Evolutionary conservation across 1,140 invertebrate species (phyloP).

Genomic region (Belonocnema kinseyi): DNA sequence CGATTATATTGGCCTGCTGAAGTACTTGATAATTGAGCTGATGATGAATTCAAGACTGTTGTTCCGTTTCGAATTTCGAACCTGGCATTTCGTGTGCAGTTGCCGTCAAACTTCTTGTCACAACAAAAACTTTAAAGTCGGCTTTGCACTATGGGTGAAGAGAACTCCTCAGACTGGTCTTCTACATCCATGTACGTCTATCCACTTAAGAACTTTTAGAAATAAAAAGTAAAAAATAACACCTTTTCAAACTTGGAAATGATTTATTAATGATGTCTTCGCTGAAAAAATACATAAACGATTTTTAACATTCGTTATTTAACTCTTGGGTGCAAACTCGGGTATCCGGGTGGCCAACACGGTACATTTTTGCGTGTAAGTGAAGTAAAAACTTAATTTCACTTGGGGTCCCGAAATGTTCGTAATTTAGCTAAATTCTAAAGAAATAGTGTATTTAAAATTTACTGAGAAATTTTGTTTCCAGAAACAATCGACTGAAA

Average conservation of each 20-base stretch:
- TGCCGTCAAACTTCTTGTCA: slow-evolving; percentile 59
- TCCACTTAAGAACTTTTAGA: slow-evolving; percentile 13
- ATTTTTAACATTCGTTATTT: background rate
- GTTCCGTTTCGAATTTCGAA: slow-evolving; percentile 53
- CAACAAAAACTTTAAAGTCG: slow-evolving; percentile 63
- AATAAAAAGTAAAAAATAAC: background rate
- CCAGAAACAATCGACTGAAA: no score
- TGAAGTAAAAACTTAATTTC: no score
- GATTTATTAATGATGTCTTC: slow-evolving; percentile 6
- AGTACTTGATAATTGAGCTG: slow-evolving; percentile 62
- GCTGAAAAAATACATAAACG: background rate
- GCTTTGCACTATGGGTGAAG: slow-evolving; percentile 55
- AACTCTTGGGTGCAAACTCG: no score
- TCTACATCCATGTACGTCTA: slow-evolving; percentile 1
- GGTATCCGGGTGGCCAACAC: no score
- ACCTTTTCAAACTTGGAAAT: background rate
- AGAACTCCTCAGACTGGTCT: slow-evolving; percentile 42
- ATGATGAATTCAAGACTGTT: slow-evolving; percentile 61
- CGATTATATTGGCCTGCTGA: slow-evolving; percentile 60
- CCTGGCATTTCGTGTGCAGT: slow-evolving; percentile 30
- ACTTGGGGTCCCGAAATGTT: no score
- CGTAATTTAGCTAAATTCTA: no score
- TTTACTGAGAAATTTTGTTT: no score
- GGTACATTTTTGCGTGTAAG: no score
- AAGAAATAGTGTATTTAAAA: no score